These are phyloP conservation scores for Eristalinus sepulchralis DNA, from an alignment of 2,888 invertebrate species.

Conservation along the genomic window DNA sequence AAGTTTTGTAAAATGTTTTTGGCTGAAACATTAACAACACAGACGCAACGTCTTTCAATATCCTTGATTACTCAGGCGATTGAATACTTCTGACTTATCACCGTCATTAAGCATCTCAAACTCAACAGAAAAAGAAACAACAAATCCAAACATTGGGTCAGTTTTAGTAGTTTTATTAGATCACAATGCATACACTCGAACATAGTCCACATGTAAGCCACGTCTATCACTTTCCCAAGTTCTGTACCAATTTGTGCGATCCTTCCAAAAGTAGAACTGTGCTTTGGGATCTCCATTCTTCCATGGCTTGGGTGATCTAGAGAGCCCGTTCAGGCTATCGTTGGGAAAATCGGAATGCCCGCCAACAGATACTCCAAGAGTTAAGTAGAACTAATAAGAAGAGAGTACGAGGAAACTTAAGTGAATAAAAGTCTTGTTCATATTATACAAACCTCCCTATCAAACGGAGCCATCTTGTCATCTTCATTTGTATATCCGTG, in stretches of 20 bases:
- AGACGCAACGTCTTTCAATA: too few species aligned
- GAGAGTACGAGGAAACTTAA: neutral
- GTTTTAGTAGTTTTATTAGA: neutral
- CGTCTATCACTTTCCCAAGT: conserved; percentile 83
- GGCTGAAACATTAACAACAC: too few species aligned
- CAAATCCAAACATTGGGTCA: neutral
- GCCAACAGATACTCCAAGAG: conserved; percentile 89
- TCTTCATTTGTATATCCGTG: conserved; percentile 83
- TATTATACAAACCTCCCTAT: conserved; percentile 84
- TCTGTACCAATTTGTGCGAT: conserved; percentile 84
- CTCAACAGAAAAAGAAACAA: neutral
- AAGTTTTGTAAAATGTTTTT: too few species aligned
- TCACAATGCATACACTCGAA: conserved; percentile 77
- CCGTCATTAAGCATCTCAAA: too few species aligned
- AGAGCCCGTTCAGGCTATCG: conserved; percentile 69
- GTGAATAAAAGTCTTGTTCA: neutral
- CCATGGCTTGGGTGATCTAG: conserved; percentile 86
- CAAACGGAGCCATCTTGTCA: conserved; percentile 86
- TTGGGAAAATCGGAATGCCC: conserved; percentile 88
- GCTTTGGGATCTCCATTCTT: conserved; percentile 85
- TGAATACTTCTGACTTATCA: too few species aligned
- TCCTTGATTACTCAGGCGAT: too few species aligned
- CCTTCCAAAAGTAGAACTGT: conserved; percentile 86
- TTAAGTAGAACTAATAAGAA: conserved; percentile 86
- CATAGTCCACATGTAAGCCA: conserved; percentile 76